These are phyloP conservation scores for Myotis yumanensis DNA, from an alignment of 2,113 vertebrate genomes.

Conservation along the genomic window DNA sequence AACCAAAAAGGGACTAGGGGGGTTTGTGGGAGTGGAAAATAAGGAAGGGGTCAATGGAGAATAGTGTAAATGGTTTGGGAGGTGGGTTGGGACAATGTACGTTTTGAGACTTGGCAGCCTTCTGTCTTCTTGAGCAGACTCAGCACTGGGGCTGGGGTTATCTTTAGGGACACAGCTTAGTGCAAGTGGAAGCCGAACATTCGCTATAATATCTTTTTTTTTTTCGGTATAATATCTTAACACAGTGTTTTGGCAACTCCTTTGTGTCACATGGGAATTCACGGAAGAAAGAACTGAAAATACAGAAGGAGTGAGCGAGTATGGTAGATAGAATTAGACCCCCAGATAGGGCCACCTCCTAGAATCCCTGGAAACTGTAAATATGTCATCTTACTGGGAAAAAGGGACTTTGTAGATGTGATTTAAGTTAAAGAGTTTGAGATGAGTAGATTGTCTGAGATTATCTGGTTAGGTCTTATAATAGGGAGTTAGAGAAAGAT, in stretches of 20 bases:
- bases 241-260: not conserved
- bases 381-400: not conserved
- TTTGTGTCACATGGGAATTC: not conserved
- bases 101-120: not conserved
- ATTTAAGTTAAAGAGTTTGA: not conserved
- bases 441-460: not conserved
- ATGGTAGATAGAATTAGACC: not conserved
- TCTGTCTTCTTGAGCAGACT: not conserved
- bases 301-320: not conserved
- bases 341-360: not conserved
- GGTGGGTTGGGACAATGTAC: not conserved
- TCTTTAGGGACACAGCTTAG: not conserved
- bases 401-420: not conserved
- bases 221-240: not conserved
- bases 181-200: not conserved
- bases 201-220: not conserved
- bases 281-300: not conserved
- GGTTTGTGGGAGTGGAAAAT: not conserved
- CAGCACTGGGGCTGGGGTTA: not conserved
- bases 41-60: not conserved
- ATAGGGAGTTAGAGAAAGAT: not conserved
- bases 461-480: not conserved
- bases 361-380: not conserved
- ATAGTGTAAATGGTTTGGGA: not conserved
- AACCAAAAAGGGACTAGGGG: not conserved